Conservation (phyloP, 1,140 invertebrate genomes). For the Drosophila kikkawai region DNA sequence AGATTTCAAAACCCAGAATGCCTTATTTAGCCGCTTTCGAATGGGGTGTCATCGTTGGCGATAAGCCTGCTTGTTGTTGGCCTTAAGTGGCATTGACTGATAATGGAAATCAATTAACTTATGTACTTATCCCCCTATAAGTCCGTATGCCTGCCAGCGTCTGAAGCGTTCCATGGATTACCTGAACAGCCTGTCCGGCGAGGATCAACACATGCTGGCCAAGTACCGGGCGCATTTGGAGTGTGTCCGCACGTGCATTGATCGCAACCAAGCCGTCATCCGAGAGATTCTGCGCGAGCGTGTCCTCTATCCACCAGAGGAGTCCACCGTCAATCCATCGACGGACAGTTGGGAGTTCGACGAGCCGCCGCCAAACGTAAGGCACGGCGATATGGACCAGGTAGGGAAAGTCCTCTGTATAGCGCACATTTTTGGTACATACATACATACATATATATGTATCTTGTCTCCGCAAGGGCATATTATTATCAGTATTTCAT, state of each 20-base stretch:
- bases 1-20: background rate
- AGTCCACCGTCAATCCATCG: background rate
- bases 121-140: slow-evolving; percentile 55
- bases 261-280: slow-evolving; percentile 94
- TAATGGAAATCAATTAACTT: slow-evolving; percentile 43
- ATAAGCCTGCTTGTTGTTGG: slow-evolving; percentile 17
- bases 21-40: background rate
- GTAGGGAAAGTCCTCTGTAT: slow-evolving; percentile 17
- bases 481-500: background rate
- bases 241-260: slow-evolving; percentile 91
- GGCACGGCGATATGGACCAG: slow-evolving; percentile 83
- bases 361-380: slow-evolving; percentile 70
- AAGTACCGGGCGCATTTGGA: slow-evolving; percentile 92
- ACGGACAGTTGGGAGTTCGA: slow-evolving; percentile 33
- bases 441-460: no score
- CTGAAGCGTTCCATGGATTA: slow-evolving; percentile 91
- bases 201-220: slow-evolving; percentile 91
- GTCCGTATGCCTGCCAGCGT: slow-evolving; percentile 87
- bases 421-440: background rate
- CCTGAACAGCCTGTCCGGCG: slow-evolving; percentile 89
- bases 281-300: slow-evolving; percentile 89
- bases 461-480: no score
- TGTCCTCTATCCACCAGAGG: slow-evolving; percentile 57
- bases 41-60: background rate
- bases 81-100: slow-evolving; percentile 24